phyloP scores from a whole-genome alignment of 1,140 invertebrate genomes.

The Arion vulgaris region DNA sequence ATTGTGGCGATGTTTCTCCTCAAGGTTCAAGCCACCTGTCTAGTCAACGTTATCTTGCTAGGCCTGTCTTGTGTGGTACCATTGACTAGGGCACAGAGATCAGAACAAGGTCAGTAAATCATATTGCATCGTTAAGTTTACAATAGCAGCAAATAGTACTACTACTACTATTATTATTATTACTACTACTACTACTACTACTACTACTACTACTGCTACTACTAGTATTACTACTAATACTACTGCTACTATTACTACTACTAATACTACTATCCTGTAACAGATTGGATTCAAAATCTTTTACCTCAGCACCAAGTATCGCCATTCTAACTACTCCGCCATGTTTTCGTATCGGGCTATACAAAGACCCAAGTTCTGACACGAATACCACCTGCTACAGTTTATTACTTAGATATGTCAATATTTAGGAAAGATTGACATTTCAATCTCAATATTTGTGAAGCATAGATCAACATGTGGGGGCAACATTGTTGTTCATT shows the following conservation, averaged over 20 bases:
- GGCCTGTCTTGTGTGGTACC: background rate
- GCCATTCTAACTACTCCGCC: no score
- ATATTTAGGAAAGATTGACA: no score
- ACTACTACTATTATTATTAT: background rate
- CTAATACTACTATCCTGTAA: background rate
- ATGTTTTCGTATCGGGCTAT: no score
- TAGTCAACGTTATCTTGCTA: background rate
- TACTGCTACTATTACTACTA: conserved; percentile 3
- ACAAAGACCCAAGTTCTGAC: background rate
- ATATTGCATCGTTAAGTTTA: background rate
- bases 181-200: conserved; percentile 10
- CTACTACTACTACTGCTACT: conserved; percentile 6
- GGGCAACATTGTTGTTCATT: no score
- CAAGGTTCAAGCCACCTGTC: background rate
- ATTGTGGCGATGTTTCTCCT: background rate
- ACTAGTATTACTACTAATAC: background rate
- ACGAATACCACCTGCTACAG: no score
- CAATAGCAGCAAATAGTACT: background rate
- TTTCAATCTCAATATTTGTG: no score
- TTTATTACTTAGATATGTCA: no score
- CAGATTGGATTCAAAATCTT: no score
- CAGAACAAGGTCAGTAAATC: background rate
- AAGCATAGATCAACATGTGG: no score
- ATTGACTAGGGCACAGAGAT: background rate
- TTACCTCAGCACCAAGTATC: no score